A percentile compares a stretch with the other conserved stretches of the same genome.
These are phyloP conservation scores for Siderastrea radians DNA, from an alignment of 92 coral and sea anemone species.

Conservation along the genomic window DNA sequence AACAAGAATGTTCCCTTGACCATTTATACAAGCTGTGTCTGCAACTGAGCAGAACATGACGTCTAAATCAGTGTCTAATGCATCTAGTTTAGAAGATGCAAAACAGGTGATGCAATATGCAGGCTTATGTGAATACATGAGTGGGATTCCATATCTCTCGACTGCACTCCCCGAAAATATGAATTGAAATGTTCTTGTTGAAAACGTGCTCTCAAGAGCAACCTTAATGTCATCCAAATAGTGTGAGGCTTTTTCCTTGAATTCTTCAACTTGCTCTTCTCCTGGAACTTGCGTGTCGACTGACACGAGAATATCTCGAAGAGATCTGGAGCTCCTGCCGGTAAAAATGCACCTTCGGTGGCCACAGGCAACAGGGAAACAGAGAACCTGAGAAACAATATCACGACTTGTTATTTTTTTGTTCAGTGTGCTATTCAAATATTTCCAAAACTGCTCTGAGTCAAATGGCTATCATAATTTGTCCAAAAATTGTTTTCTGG, in stretches of 20 bases:
- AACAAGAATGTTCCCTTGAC: slow-evolving; percentile 23
- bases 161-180: no score
- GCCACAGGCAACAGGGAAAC: slow-evolving; percentile 44
- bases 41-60: slow-evolving; percentile 50
- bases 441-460: no score
- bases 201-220: not conserved
- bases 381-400: not conserved
- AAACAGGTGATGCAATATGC: not conserved
- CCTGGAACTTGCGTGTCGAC: slow-evolving; percentile 31
- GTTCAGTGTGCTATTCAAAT: no score
- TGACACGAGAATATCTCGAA: slow-evolving; percentile 14
- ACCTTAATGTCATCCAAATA: slow-evolving; percentile 39
- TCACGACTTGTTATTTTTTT: no score
- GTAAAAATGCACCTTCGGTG: slow-evolving; percentile 52
- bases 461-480: no score
- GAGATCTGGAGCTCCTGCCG: slow-evolving; percentile 25
- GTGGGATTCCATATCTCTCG: no score
- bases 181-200: no score
- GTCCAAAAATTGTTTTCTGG: no score
- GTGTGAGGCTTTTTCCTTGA: not conserved
- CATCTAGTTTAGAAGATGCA: slow-evolving; percentile 15
- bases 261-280: not conserved
- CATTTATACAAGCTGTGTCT: slow-evolving; percentile 21
- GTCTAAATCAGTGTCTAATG: slow-evolving; percentile 50
- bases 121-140: no score